phyloP scores from a whole-genome alignment of 2,797 vertebrate species.

The Chromobotia macracanthus region DNA sequence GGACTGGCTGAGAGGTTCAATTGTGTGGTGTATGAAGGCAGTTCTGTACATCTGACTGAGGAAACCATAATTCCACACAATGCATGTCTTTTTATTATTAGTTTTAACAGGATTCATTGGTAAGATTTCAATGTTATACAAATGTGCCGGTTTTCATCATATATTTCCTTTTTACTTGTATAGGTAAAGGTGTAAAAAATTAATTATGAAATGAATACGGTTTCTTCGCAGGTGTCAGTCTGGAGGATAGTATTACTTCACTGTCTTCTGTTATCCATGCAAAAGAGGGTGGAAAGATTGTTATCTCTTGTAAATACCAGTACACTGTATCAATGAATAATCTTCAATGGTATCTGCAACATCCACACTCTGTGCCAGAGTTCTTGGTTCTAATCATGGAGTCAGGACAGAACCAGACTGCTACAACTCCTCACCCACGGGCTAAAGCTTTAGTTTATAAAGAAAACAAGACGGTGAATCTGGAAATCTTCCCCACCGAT shows the following conservation, averaged over 20 bases:
- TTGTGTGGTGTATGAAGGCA: not conserved
- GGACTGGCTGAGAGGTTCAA: not conserved
- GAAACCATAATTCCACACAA: not conserved
- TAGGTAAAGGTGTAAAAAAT: no score
- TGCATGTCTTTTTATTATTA: constrained; percentile 14
- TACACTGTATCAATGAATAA: constrained; percentile 37
- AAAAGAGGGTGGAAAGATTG: constrained; percentile 15
- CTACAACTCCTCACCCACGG: constrained; percentile 40
- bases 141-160: not conserved
- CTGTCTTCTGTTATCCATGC: constrained; percentile 5
- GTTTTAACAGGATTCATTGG: constrained; percentile 32
- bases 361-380: not conserved
- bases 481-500: constrained; percentile 45
- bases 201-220: no score
- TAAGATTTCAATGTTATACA: constrained; percentile 12
- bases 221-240: constrained; percentile 32
- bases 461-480: not conserved
- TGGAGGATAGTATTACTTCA: constrained; percentile 37
- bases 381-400: constrained; percentile 40
- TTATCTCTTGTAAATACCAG: constrained; percentile 35
- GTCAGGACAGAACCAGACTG: constrained; percentile 3
- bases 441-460: constrained; percentile 12
- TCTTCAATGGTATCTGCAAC: constrained; percentile 48
- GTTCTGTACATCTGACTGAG: not conserved
- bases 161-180: not conserved